Base-by-base conservation (phyloP, 2,888 invertebrate species). In the Chaetoderma sp. region DNA sequence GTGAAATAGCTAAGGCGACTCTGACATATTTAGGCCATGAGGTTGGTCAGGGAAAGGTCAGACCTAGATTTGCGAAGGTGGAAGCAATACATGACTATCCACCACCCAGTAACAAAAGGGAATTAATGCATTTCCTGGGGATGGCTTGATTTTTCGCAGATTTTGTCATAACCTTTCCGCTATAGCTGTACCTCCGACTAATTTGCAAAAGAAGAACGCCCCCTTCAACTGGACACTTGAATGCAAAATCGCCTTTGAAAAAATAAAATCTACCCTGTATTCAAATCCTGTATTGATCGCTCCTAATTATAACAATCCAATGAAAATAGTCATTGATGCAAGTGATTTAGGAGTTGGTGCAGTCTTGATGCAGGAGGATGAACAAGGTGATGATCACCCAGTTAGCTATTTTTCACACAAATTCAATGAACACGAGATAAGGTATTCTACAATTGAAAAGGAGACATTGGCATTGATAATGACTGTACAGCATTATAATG, bases 181-280 rank as follows among this genome's bases (percentile, higher is more conserved):
- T 10, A 58, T 70, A 21, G 57, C 62, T 16, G 54, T 33, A 33
- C 66, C 67, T 18, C 30, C 65, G 10, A 70, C 65, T 13, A 16
- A 30, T 18, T 49, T 65, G 18, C 39, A 56, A n/a, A 25, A 60
- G 55, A 63, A 70, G 49, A 55, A 52, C n/a, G 30, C 10, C 2
- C 57, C 60, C 33, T 83, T 76, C 50, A 32, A 63, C 6, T 84
- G 83, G 82, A 63, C 62, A 4, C 62, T 67, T 23, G 21, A 64
- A 3, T 80, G 80, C 61, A 68, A 81, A 50, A 36, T 61, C 1
- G 76, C 80, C 10, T 82, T 84, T 50, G 60, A 77, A 6, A 44
- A 65, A 6, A 66, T 82, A 45, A 86, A 84, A 47, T 13, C 49
- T 0, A 47, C 70, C 39, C 50, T 75, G 18, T 39, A 42, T 13